These are phyloP conservation scores for Rhinoderma darwinii DNA, from an alignment of 2,113 vertebrate genomes.

Conservation along the genomic window DNA sequence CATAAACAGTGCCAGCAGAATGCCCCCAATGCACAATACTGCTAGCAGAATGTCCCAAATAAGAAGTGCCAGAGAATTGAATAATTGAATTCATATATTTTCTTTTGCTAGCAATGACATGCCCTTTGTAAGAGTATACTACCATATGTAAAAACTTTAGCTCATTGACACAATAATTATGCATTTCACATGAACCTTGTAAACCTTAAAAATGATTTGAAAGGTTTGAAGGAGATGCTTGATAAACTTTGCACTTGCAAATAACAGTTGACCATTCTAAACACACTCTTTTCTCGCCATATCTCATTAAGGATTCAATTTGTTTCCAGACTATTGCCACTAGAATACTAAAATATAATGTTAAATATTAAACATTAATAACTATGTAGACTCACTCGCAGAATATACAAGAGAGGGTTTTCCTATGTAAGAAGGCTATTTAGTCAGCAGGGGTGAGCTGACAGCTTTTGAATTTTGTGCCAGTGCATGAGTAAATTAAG, in stretches of 20 bases:
- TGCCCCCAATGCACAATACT: too few relatives aligned
- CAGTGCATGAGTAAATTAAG: neutral
- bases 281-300: neutral
- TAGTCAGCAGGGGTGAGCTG: slow-evolving; percentile 4
- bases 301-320: neutral
- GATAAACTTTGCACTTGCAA: neutral
- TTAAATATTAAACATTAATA: slow-evolving; percentile 6
- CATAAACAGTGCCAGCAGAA: too few relatives aligned
- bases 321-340: neutral
- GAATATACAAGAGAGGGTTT: neutral
- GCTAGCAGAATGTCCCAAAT: too few relatives aligned
- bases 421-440: neutral
- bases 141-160: neutral
- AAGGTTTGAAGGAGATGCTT: neutral
- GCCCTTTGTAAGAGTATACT: neutral
- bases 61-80: too few relatives aligned
- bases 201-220: neutral
- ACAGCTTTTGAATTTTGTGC: slow-evolving; percentile 3
- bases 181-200: neutral
- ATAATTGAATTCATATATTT: too few relatives aligned
- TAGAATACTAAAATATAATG: neutral
- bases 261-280: slow-evolving; percentile 16
- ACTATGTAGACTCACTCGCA: neutral
- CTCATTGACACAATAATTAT: neutral
- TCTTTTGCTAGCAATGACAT: neutral